Evolutionary conservation across 2,888 invertebrate species (phyloP).

Genomic region (Epiperipatus broadwayi): DNA sequence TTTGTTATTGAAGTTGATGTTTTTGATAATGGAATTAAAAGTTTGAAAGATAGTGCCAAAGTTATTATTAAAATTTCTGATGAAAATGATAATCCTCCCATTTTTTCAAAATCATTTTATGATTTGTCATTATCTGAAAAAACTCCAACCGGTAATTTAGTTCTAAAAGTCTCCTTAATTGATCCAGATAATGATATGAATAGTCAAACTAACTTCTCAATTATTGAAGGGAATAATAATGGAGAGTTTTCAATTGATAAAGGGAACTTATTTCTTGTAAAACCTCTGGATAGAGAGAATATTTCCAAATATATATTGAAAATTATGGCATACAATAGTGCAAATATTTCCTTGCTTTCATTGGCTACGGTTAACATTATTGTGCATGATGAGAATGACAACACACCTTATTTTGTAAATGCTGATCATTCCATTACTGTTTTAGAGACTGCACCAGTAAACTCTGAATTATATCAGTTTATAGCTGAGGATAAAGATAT

Average conservation of each 20-base stretch:
- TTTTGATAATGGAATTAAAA: conserved; percentile 51
- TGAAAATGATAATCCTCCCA: conserved; percentile 71
- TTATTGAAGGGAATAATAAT: conserved; percentile 58
- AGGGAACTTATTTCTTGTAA: conserved; percentile 59
- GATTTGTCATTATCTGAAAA: conserved; percentile 77
- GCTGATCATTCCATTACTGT: conserved; percentile 42
- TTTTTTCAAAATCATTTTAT: conserved; percentile 59
- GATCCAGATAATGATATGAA: conserved; percentile 74
- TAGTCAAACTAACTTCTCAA: conserved; percentile 66
- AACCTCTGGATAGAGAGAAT: conserved; percentile 62
- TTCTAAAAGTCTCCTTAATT: conserved; percentile 62
- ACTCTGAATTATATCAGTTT: conserved; percentile 64
- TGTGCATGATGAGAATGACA: conserved; percentile 82
- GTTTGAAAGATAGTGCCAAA: conserved; percentile 58
- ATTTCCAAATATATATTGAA: conserved; percentile 51
- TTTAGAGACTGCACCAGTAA: conserved; percentile 59
- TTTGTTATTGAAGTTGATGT: conserved; percentile 68
- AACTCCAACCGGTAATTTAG: conserved; percentile 54
- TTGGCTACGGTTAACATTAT: conserved; percentile 56
- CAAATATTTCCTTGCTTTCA: conserved; percentile 46
- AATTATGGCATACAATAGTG: conserved; percentile 69
- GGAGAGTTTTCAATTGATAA: conserved; percentile 62
- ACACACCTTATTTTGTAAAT: conserved; percentile 50
- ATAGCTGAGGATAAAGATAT: conserved; percentile 65
- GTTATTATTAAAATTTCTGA: conserved; percentile 70